Evolutionary conservation across 1,140 invertebrate genomes (phyloP).

Genomic region (Acromyrmex charruanus): DNA sequence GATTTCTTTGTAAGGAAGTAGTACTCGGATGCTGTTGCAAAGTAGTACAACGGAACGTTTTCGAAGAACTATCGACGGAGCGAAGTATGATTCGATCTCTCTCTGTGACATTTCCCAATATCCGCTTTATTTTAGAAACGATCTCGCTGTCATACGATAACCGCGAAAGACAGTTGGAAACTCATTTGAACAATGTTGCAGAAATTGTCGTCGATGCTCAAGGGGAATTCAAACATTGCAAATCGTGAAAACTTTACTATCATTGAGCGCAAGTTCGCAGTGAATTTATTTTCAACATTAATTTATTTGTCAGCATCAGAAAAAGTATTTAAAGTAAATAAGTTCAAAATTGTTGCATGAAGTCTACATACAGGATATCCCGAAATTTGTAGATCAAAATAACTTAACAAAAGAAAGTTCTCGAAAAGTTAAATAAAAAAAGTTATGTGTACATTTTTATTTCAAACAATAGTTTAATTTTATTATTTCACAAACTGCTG

Average conservation of each 20-base stretch:
- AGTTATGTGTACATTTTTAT: no score
- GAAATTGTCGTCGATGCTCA: conserved; percentile 31
- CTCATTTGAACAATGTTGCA: conserved; percentile 52
- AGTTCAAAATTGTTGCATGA: no score
- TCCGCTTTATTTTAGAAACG: conserved; percentile 60
- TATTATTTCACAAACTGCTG: no score
- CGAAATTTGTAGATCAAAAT: no score
- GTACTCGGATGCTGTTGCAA: conserved; percentile 30
- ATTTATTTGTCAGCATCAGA: background rate
- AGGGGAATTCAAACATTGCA: conserved; percentile 8
- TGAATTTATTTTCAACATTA: background rate
- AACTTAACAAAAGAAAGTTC: no score
- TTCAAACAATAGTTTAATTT: no score
- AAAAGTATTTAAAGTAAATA: background rate
- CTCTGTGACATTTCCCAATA: conserved; percentile 53
- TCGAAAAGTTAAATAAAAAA: no score
- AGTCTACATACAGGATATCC: no score
- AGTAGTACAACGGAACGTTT: conserved; percentile 39
- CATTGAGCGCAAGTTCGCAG: background rate
- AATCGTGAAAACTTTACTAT: conserved; percentile 23
- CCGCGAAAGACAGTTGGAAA: conserved; percentile 52
- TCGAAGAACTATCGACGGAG: conserved; percentile 51
- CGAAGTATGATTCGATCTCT: conserved; percentile 46
- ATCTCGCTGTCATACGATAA: conserved; percentile 35
- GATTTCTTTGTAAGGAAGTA: conserved; percentile 33